Evolutionary conservation across 2,113 vertebrate species (phyloP).

Genomic region (Calyptomena viridis): DNA sequence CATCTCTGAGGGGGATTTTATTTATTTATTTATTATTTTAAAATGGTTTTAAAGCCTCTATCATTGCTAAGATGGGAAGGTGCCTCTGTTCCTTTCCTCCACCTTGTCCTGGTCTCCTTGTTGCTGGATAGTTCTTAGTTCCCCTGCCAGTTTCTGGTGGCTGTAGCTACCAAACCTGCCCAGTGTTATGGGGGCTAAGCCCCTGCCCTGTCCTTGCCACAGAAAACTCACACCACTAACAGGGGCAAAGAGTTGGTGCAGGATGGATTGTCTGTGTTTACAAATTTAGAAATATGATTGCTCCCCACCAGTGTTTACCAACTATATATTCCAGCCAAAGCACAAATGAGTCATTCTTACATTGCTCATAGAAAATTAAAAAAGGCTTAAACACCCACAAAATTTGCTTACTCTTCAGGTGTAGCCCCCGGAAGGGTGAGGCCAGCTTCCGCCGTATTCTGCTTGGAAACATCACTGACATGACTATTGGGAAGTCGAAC

Average conservation of each 20-base stretch:
- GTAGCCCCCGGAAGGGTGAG: slow-evolving; percentile 55
- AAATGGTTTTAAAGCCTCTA: neutral
- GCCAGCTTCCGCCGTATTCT: slow-evolving; percentile 7
- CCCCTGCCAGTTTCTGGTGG: neutral
- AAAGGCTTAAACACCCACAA: slow-evolving; percentile 54
- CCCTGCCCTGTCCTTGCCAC: neutral
- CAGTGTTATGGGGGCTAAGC: neutral
- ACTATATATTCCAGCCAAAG: slow-evolving; percentile 27
- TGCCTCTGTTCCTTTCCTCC: neutral
- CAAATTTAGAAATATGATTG: slow-evolving; percentile 24
- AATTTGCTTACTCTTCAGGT: slow-evolving; percentile 59
- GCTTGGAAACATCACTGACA: neutral
- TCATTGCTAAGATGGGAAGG: neutral
- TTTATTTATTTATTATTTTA: neutral
- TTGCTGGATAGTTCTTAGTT: neutral
- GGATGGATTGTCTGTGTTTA: slow-evolving; percentile 50
- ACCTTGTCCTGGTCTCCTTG: neutral
- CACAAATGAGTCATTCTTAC: slow-evolving; percentile 67
- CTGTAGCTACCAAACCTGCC: neutral
- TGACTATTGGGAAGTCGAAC: neutral
- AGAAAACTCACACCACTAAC: neutral
- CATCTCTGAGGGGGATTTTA: neutral
- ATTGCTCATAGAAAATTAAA: slow-evolving; percentile 65
- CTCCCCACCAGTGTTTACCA: neutral
- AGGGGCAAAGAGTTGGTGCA: neutral